Evolutionary conservation across 2,797 vertebrate species (phyloP), one percentile per base, ranked within the genome.

Genomic region (Telmatherina bonti): DNA sequence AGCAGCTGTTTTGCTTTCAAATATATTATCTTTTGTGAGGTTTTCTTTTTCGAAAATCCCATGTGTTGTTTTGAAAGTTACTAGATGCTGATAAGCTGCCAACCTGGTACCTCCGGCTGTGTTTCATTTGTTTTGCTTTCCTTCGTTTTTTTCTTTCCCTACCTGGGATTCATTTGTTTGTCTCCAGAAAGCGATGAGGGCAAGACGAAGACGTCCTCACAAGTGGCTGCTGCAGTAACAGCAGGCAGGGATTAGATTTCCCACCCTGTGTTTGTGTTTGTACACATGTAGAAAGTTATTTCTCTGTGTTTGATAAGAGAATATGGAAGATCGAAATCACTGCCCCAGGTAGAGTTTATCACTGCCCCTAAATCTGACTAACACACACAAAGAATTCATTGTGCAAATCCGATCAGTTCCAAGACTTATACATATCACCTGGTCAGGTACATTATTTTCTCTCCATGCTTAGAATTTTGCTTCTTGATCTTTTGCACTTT

Each of bases 151-250:
- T 72, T 59, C 43, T 58, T 38, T 76, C 62, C 38, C 61, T 11
- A 52, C 57, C 51, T 31, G 67, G 82, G 82, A 86, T 82, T 82
- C 74, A 77, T 79, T 87, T 84, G 61, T 81, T 87, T 85, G 68
- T 69, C 66, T 53, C 51, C 24, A 54, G 54, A 77, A 76, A 67
- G 45, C 38, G 54, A 73, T 60, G 74, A 67, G 78, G 63, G 72
- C 47, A 67, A 49, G 57, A 84, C 70, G 68, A 79, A 84, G 61
- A 61, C 38, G 26, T 83, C 79, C 79, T 84, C 82, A 78, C 80
- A 83, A 71, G 84, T 84, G 71, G 71, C 72, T 79, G 74, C 61
- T 18, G 71, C 29, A 56, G 72, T 65, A 86, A 81, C 74, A 81
- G 64, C 70, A 81, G 74, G 41, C 69, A 74, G 53, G 79, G 81